These are phyloP conservation scores for Heteropelma amictum DNA, from an alignment of 2,888 invertebrate species.

Conservation along the genomic window DNA sequence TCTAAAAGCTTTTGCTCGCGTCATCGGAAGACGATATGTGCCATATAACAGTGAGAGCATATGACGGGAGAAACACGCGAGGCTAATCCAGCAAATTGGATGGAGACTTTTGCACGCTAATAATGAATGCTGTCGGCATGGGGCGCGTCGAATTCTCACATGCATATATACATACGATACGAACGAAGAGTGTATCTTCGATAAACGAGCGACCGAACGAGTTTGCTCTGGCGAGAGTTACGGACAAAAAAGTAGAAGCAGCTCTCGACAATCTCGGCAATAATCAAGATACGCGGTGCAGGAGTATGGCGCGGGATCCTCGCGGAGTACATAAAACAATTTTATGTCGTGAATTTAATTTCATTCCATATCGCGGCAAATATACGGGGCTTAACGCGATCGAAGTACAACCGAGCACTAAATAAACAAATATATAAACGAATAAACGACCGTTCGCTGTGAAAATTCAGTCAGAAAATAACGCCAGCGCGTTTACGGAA, in stretches of 20 bases:
- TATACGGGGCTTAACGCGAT: slow-evolving; percentile 12
- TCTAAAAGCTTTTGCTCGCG: slow-evolving; percentile 21
- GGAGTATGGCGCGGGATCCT: too few relatives aligned
- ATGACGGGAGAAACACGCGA: slow-evolving; percentile 46
- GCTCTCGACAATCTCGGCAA: neutral
- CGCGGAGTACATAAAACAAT: slow-evolving; percentile 31
- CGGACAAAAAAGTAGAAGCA: slow-evolving; percentile 1
- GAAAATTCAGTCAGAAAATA: too few relatives aligned
- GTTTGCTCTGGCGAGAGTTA: slow-evolving; percentile 24
- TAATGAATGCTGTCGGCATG: slow-evolving; percentile 45
- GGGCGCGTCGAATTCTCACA: slow-evolving; percentile 41
- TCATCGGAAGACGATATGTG: slow-evolving; percentile 12
- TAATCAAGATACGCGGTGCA: slow-evolving; percentile 6
- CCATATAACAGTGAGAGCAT: slow-evolving; percentile 26
- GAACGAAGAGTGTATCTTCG: slow-evolving; percentile 1
- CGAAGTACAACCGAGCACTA: neutral
- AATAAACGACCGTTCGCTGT: too few relatives aligned
- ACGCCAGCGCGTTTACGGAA: too few relatives aligned
- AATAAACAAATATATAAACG: too few relatives aligned
- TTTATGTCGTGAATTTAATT: slow-evolving; percentile 9
- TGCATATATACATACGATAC: slow-evolving; percentile 11
- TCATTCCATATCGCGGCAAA: slow-evolving; percentile 12
- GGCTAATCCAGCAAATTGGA: slow-evolving; percentile 63
- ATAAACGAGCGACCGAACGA: slow-evolving; percentile 42
- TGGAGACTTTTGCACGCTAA: slow-evolving; percentile 53